A percentile compares a stretch with the other conserved stretches of the same genome.
These are phyloP conservation scores for Augiades crinisus DNA, from an alignment of 2,888 invertebrate species.

Conservation along the genomic window DNA sequence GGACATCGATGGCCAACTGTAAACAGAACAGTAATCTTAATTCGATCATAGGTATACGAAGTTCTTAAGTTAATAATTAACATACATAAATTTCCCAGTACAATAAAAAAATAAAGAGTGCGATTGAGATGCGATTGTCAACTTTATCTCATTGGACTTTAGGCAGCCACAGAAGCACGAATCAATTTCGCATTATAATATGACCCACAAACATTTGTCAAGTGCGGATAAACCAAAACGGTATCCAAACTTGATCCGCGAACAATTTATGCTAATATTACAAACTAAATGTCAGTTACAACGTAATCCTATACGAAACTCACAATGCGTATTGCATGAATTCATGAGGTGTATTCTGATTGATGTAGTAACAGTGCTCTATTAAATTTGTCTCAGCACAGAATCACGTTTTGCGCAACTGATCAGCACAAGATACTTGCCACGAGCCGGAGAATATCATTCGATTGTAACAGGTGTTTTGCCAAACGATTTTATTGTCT, in stretches of 20 bases:
- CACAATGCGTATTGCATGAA: conserved; percentile 40
- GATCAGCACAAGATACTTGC: conserved; percentile 29
- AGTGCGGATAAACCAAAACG: conserved; percentile 27
- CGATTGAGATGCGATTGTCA: no score
- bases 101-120: no score
- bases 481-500: not conserved
- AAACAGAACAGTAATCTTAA: no score
- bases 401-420: conserved; percentile 48
- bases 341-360: conserved; percentile 43
- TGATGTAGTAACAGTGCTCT: conserved; percentile 54
- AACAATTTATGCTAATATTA: conserved; percentile 62
- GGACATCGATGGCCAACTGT: no score
- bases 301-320: conserved; percentile 6
- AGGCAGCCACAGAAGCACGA: conserved; percentile 20
- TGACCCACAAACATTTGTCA: conserved; percentile 28
- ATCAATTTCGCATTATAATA: conserved; percentile 27
- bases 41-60: no score
- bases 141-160: no score
- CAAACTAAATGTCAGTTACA: conserved; percentile 18
- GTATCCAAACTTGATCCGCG: conserved; percentile 33
- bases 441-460: conserved; percentile 6
- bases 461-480: conserved; percentile 1
- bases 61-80: no score
- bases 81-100: no score
- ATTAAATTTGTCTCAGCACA: conserved; percentile 48